These are phyloP conservation scores for Idaea dimidiata DNA, from an alignment of 2,888 invertebrate genomes.

Conservation along the genomic window DNA sequence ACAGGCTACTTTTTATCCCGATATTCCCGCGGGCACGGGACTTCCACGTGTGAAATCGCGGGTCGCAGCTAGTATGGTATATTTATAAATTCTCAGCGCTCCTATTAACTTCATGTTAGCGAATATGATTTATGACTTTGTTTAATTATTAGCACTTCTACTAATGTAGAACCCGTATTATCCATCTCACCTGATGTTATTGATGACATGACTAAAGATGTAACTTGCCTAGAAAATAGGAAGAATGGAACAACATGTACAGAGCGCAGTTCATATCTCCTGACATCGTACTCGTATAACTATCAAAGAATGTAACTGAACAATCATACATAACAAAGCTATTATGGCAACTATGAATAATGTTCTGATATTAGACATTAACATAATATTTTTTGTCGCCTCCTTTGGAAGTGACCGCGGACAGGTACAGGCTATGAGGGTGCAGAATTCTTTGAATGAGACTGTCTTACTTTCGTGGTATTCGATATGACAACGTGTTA, in stretches of 20 bases:
- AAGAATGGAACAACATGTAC: conserved; percentile 45
- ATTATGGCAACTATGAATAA: conserved; percentile 76
- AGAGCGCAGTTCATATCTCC: conserved; percentile 42
- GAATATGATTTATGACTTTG: background rate
- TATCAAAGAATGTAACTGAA: conserved; percentile 65
- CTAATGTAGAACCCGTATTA: no score
- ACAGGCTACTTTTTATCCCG: no score
- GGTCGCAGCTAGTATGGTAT: background rate
- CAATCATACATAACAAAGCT: conserved; percentile 79
- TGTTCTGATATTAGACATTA: conserved; percentile 73
- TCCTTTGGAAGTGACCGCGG: conserved; percentile 76
- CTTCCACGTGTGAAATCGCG: no score
- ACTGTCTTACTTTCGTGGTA: conserved; percentile 37
- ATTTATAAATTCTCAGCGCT: background rate
- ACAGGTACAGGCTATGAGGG: conserved; percentile 78
- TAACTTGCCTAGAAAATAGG: background rate
- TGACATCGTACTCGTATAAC: conserved; percentile 53
- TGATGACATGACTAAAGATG: no score
- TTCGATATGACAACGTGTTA: conserved; percentile 32
- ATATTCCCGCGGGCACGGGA: no score
- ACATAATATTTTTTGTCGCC: conserved; percentile 76
- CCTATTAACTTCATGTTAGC: background rate
- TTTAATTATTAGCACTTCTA: background rate
- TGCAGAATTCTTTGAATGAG: conserved; percentile 80
- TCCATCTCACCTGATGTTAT: no score